A percentile compares a stretch with the other conserved stretches of the same genome.
Conservation (phyloP, 2,888 invertebrate genomes). For the Polyploca ridens region DNA sequence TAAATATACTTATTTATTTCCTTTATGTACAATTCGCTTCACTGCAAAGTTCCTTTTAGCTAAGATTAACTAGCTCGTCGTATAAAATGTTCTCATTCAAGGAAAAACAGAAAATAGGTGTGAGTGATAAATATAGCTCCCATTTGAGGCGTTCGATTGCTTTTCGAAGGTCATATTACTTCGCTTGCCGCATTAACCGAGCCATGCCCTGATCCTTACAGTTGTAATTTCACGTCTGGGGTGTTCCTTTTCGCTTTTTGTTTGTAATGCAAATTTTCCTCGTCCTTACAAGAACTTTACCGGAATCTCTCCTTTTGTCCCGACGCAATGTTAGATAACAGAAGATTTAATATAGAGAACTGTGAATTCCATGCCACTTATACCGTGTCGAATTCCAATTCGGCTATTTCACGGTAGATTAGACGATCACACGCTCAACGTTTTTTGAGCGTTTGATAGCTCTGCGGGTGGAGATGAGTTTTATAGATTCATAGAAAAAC, state of each 20-base stretch:
- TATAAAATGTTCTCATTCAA: conserved; percentile 31
- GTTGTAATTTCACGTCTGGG: conserved; percentile 65
- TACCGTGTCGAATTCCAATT: conserved; percentile 49
- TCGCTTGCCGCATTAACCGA: conserved; percentile 41
- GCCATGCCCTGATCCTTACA: conserved; percentile 50
- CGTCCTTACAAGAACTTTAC: conserved; percentile 55
- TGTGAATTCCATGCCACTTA: conserved; percentile 51
- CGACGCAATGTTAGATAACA: conserved; percentile 62
- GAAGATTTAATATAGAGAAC: conserved; percentile 65
- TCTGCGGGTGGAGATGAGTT: conserved; percentile 9
- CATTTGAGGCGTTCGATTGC: conserved; percentile 42
- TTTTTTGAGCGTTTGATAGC: conserved; percentile 17
- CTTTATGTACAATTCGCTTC: too few species aligned
- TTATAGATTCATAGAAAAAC: conserved; percentile 2
- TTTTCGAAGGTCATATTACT: conserved; percentile 54
- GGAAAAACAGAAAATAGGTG: too few species aligned
- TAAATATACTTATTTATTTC: background rate
- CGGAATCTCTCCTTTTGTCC: conserved; percentile 63
- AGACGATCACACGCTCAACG: conserved; percentile 43
- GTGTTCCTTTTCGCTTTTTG: conserved; percentile 60
- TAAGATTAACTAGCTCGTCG: conserved; percentile 38
- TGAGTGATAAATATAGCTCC: conserved; percentile 25
- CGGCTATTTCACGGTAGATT: conserved; percentile 57
- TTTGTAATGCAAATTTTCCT: conserved; percentile 72
- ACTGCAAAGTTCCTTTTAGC: background rate